Base-by-base conservation (phyloP, 2,113 vertebrate species). In the Probosciger aterrimus region DNA sequence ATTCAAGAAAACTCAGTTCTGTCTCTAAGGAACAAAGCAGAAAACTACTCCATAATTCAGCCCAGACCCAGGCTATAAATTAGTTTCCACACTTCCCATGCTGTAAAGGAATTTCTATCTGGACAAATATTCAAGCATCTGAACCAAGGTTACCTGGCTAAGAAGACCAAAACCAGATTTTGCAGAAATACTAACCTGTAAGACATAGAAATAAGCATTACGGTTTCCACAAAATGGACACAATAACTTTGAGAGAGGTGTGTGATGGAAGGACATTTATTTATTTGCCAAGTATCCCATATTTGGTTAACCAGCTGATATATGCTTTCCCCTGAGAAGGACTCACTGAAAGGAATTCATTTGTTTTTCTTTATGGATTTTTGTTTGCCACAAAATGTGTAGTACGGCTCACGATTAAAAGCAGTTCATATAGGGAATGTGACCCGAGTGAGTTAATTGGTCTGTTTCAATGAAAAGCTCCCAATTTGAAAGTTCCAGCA, bases 401-500 rank as follows among this genome's bases (percentile, higher is more conserved):
- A 82, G 60, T 50, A 67, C 2, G 1, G 27, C 47, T 90, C 44
- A 33, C 27, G 59, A 84, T 81, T 82, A 93, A 95, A 93, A 92
- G 86, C 74, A 69, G 88, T 86, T 95, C 78, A 82, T 80, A 94
- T 49, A 88, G 90, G 52, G 65, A 91, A 68, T 67, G 52, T 95
- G 95, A 93, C 93, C 87, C 24, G 8, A 75, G 82, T 31, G 73
- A 94, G 88, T 93, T 90, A 89, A 92, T 87, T 93, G 88, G 82
- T 28, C 85, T 92, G 57, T 93, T 94, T 92, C 79, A 95, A 92
- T 93, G 82, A 95, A 96, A 96, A 96, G 64, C 91, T 92, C 82
- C 86, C 9, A 0, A 81, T 94, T 87, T 93, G 82, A 93, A 92
- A 97, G 95, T 91, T 96, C 90, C 75, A 94, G 62, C 55, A 76